phyloP scores from a whole-genome alignment of 2,797 vertebrate genomes.

The Thripadectes ignobilis region DNA sequence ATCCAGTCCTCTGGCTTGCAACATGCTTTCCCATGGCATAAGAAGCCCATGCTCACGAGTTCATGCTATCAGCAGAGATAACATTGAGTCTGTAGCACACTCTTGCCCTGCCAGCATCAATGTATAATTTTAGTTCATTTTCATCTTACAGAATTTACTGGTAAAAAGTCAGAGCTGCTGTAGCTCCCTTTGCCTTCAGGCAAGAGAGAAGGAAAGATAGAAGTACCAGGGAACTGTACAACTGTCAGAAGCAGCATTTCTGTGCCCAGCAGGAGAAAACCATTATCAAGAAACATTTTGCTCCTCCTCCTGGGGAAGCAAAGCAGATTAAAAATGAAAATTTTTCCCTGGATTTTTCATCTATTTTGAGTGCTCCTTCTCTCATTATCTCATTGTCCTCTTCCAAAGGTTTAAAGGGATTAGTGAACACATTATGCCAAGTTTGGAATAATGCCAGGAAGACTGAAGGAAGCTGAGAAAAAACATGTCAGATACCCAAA shows the following conservation, averaged over 20 bases:
- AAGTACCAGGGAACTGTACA: neutral
- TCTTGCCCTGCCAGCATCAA: neutral
- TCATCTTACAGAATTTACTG: neutral
- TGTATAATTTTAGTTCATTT: neutral
- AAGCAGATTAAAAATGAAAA: neutral
- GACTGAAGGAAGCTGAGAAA: neutral
- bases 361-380: neutral
- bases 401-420: neutral
- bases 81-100: neutral
- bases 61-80: neutral
- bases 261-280: neutral
- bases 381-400: neutral
- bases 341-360: neutral
- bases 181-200: neutral
- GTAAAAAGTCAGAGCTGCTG: neutral
- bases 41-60: neutral
- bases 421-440: neutral
- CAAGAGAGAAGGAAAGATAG: neutral
- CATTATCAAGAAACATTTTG: neutral
- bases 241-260: neutral
- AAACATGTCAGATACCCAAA: neutral
- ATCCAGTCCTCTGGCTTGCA: neutral
- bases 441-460: neutral
- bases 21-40: fast-evolving
- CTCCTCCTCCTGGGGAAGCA: neutral